These are phyloP conservation scores for Morpho achilles DNA, from an alignment of 2,888 invertebrate genomes.

Conservation along the genomic window DNA sequence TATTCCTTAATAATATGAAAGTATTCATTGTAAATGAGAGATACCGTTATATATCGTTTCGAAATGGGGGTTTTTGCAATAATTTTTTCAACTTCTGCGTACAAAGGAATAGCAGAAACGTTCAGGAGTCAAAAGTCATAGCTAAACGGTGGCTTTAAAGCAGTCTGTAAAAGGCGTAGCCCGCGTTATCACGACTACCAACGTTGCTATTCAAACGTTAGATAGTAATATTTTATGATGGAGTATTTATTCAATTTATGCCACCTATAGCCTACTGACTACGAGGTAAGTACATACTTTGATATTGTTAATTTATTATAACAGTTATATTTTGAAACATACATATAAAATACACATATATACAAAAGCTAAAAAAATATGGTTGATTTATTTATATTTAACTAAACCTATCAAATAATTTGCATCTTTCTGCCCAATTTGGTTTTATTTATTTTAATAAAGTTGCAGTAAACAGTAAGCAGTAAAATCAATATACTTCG, in stretches of 20 bases:
- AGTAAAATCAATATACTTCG: neutral
- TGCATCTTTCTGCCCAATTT: too few relatives aligned
- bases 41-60: too few relatives aligned
- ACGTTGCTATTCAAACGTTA: neutral
- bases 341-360: too few relatives aligned
- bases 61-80: too few relatives aligned
- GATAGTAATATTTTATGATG: constrained; percentile 20
- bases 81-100: constrained; percentile 10
- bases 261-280: constrained; percentile 6
- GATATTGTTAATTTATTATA: too few relatives aligned
- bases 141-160: constrained; percentile 14
- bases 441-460: too few relatives aligned
- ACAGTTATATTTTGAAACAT: too few relatives aligned
- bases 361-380: too few relatives aligned
- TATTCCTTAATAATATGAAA: too few relatives aligned
- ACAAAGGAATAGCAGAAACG: constrained; percentile 5
- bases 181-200: constrained; percentile 18
- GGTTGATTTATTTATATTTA: too few relatives aligned
- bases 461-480: neutral
- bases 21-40: too few relatives aligned
- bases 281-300: constrained; percentile 7
- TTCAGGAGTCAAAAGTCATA: constrained; percentile 9
- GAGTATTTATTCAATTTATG: constrained; percentile 15
- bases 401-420: too few relatives aligned
- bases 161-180: constrained; percentile 22